phyloP scores from a whole-genome alignment of 64 coral and sea anemone species.

The Montipora foliosa region DNA sequence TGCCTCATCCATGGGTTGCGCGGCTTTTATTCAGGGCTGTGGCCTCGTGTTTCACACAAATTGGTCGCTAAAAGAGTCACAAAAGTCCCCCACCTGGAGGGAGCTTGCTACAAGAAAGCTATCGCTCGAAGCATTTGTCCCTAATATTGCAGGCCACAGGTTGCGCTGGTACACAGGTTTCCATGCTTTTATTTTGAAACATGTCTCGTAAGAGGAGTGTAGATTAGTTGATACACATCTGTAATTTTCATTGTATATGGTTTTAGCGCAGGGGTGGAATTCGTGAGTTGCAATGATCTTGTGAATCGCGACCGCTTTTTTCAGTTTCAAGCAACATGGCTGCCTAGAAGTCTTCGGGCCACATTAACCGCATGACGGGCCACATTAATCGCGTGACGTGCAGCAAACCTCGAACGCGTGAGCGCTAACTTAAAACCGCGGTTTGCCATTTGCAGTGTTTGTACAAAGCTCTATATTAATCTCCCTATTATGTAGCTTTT shows the following conservation, averaged over 20 bases:
- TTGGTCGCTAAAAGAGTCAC: neutral
- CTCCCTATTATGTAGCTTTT: too few species aligned
- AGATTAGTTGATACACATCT: slow-evolving; percentile 53
- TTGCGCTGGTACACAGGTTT: neutral
- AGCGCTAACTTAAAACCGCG: too few species aligned
- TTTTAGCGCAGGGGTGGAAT: slow-evolving; percentile 6
- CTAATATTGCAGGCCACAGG: neutral
- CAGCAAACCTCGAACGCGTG: too few species aligned
- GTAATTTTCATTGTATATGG: slow-evolving; percentile 32
- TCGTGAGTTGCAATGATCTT: slow-evolving; percentile 9
- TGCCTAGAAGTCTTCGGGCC: neutral
- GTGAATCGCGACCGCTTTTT: slow-evolving; percentile 29
- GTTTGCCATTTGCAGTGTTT: too few species aligned
- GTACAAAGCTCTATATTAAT: too few species aligned
- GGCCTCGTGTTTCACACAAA: neutral
- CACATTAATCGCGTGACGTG: too few species aligned
- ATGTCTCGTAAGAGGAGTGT: slow-evolving; percentile 25
- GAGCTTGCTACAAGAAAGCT: neutral
- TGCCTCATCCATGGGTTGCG: neutral
- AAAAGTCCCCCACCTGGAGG: neutral
- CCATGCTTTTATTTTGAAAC: slow-evolving; percentile 41
- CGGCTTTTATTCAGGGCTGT: neutral
- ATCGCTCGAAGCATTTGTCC: neutral
- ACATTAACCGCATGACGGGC: too few species aligned
- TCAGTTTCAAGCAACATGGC: slow-evolving; percentile 27